Base-by-base conservation (phyloP, 2,113 vertebrate species). In the Aptenodytes forsteri region DNA sequence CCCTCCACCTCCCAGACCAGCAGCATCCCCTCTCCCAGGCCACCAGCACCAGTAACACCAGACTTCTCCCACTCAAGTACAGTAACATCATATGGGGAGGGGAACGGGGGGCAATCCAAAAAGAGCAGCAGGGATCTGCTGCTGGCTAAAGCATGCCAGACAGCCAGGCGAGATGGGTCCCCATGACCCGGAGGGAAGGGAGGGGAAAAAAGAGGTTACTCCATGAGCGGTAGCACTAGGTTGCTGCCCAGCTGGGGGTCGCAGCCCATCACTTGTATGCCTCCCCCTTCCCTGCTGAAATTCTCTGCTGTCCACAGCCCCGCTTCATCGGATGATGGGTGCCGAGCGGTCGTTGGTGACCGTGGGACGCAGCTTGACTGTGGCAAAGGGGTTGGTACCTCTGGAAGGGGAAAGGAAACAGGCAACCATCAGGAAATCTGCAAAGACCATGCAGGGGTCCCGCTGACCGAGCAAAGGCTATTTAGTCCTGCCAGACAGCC, bases 301-400 rank as follows among this genome's bases (percentile, higher is more conserved):
- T 58, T 25, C 55, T 67, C 21, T 2, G 1, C 25, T 1, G 2
- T 18, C 23, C 1, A 0, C 71, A 78, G 21, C 14, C 21, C 38
- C 0, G 3, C 20, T 58, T 97, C 96, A 96, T 76, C 95, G 21
- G 18, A 99, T 78, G 26, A 83, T 49, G 9, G 99, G 98, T 9
- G 98, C 98, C 0, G 99, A 99, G 96, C 98, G 98, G 98, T 99
- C 99, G 0, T 99, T 98, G 95, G 99, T 99, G 78, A 93, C 90
- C 0, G 99, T 99, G 55, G 99, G 99, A 71, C 98, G 98, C 96
- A 99, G 98, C 95, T 99, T 99, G 40, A 99, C 98, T 17, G 99
- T 99, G 17, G 98, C 99, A 87, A 99, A 99, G 10, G 99, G 99
- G 90, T 99, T 99, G 85, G 98, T 99, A 10, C 99, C 99, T 98